Evolutionary conservation across 1,140 invertebrate species (phyloP).

Genomic region (Lamellibrachia luymesi): DNA sequence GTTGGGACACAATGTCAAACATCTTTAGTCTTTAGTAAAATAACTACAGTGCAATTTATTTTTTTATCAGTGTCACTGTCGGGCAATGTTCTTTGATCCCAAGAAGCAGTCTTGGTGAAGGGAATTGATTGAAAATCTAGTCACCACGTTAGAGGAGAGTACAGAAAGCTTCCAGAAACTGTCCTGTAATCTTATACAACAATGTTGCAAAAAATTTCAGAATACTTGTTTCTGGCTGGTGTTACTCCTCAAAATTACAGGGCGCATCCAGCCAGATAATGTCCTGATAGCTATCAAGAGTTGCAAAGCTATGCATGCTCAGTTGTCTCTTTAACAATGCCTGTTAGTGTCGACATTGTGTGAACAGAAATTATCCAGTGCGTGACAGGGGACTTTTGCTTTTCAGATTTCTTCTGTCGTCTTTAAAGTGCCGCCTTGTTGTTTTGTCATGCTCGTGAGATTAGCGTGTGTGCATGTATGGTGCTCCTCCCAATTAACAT

Average conservation of each 20-base stretch:
- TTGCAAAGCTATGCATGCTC: neutral
- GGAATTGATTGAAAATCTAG: neutral
- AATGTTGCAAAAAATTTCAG: neutral
- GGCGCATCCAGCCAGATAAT: neutral
- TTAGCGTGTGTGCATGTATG: neutral
- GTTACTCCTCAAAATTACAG: neutral
- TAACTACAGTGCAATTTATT: neutral
- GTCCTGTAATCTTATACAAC: neutral
- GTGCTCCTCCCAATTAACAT: neutral
- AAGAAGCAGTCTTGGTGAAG: neutral
- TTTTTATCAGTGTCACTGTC: neutral
- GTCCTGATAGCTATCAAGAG: neutral
- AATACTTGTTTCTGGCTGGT: neutral
- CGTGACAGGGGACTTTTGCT: neutral
- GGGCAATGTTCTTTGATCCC: neutral
- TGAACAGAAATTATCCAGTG: neutral
- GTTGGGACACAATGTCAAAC: neutral
- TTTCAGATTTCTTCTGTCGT: neutral
- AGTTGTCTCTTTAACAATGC: neutral
- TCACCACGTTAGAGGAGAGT: neutral
- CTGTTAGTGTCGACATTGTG: neutral
- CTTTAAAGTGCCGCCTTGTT: neutral
- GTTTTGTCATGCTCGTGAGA: neutral
- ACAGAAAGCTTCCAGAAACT: neutral
- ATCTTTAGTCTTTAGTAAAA: slow-evolving; percentile 6